Conservation (phyloP, 2,888 invertebrate genomes). For the Emesis furor region DNA sequence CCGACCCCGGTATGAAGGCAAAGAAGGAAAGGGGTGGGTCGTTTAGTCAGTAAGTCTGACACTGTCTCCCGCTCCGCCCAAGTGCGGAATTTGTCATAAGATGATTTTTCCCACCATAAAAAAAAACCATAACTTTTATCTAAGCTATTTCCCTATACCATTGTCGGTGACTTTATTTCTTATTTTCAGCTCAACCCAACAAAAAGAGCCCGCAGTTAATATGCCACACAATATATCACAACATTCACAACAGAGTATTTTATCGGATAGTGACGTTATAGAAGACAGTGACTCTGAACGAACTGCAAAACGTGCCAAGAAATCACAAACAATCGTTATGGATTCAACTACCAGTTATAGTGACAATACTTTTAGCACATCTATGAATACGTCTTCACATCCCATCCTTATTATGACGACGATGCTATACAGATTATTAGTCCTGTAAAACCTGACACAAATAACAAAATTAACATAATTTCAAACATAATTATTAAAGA, state of each 20-base stretch:
- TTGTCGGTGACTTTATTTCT: conserved; percentile 20
- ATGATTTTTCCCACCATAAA: too few species aligned
- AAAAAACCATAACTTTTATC: conserved; percentile 10
- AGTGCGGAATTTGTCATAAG: too few species aligned
- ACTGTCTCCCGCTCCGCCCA: too few species aligned
- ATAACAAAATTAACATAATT: conserved; percentile 33
- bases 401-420: conserved; percentile 27
- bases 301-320: not conserved
- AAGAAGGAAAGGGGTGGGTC: too few species aligned
- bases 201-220: conserved; percentile 23
- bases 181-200: conserved; percentile 33
- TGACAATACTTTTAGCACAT: conserved; percentile 27
- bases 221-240: conserved; percentile 19
- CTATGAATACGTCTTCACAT: conserved; percentile 32
- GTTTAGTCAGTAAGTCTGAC: too few species aligned
- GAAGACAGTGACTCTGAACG: conserved; percentile 4
- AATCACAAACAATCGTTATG: not conserved
- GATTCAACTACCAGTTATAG: conserved; percentile 18
- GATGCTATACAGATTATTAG: conserved; percentile 28
- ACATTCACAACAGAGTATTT: not conserved
- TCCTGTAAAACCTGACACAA: conserved; percentile 26
- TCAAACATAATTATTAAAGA: conserved; percentile 31
- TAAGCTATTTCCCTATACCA: conserved; percentile 29
- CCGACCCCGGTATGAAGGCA: too few species aligned
- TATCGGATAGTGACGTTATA: conserved; percentile 3